phyloP scores from a whole-genome alignment of 2,113 vertebrate species.

The Apodemus speciosus region DNA sequence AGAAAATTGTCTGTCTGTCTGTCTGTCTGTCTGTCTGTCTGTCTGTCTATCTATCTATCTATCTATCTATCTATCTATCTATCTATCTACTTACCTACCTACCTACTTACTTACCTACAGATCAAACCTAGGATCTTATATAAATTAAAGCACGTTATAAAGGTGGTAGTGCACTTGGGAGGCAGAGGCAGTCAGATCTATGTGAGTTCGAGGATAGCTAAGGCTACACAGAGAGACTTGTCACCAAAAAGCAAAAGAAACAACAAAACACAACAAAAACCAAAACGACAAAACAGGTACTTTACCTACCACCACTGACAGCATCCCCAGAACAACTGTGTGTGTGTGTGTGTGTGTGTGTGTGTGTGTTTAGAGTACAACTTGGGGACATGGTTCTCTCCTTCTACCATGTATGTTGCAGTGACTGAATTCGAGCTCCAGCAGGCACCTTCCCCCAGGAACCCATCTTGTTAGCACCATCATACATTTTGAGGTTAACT shows the following conservation, averaged over 20 bases:
- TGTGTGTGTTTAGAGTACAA: background rate
- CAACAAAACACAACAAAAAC: background rate
- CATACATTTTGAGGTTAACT: background rate
- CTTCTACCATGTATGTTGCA: background rate
- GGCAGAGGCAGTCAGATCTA: background rate
- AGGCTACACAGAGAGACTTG: background rate
- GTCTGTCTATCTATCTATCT: too few relatives aligned
- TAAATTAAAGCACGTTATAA: background rate
- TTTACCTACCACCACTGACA: background rate
- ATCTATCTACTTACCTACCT: too few relatives aligned
- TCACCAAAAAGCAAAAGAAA: background rate
- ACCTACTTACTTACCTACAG: background rate
- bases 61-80: too few relatives aligned
- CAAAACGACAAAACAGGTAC: background rate
- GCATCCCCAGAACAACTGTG: background rate
- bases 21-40: too few relatives aligned
- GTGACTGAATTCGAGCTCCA: background rate
- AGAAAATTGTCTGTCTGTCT: background rate
- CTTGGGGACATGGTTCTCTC: background rate
- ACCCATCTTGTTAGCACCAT: background rate
- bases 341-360: background rate
- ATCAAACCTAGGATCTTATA: background rate
- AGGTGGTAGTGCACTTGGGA: background rate
- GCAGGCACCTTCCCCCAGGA: background rate
- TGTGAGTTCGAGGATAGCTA: background rate